A percentile compares a stretch with the other conserved stretches of the same genome.
phyloP scores from a whole-genome alignment of 2,888 invertebrate genomes.

The Dolomedes plantarius region DNA sequence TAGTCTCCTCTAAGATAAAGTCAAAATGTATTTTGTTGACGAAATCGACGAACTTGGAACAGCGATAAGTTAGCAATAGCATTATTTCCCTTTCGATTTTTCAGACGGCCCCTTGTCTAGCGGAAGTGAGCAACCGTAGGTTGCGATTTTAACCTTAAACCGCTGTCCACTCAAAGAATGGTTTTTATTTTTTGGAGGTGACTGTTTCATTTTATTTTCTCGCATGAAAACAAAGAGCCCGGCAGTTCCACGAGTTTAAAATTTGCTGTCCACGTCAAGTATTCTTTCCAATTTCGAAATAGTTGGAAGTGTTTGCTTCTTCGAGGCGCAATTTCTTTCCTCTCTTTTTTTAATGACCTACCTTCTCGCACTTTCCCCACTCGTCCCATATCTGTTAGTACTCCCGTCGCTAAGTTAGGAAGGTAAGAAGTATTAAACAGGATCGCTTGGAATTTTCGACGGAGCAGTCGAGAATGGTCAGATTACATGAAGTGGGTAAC shows the following conservation, averaged over 20 bases:
- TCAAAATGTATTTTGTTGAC: too few relatives aligned
- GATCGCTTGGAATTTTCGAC: slow-evolving; percentile 38
- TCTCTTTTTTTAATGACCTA: slow-evolving; percentile 62
- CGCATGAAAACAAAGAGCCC: slow-evolving; percentile 62
- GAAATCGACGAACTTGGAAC: too few relatives aligned
- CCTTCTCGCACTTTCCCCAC: slow-evolving; percentile 13
- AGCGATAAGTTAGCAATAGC: too few relatives aligned
- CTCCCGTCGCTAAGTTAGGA: neutral
- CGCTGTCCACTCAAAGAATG: slow-evolving; percentile 53
- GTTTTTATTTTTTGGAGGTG: slow-evolving; percentile 57
- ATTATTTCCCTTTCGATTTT: too few relatives aligned
- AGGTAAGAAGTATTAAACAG: slow-evolving; percentile 44
- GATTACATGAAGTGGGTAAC: slow-evolving; percentile 25
- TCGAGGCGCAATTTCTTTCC: slow-evolving; percentile 27
- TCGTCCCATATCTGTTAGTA: slow-evolving; percentile 11
- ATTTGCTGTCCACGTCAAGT: slow-evolving; percentile 63
- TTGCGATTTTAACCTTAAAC: slow-evolving; percentile 65
- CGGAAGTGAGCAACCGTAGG: slow-evolving; percentile 44
- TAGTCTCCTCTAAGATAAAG: too few relatives aligned
- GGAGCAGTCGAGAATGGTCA: slow-evolving; percentile 4
- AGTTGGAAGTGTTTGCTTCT: slow-evolving; percentile 70
- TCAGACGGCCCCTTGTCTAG: slow-evolving; percentile 32
- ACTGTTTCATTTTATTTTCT: slow-evolving; percentile 65
- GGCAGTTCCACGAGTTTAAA: slow-evolving; percentile 53
- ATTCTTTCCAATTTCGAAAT: slow-evolving; percentile 71